Conservation (phyloP, 2,797 vertebrate species). For the Xiphophorus birchmanni region DNA sequence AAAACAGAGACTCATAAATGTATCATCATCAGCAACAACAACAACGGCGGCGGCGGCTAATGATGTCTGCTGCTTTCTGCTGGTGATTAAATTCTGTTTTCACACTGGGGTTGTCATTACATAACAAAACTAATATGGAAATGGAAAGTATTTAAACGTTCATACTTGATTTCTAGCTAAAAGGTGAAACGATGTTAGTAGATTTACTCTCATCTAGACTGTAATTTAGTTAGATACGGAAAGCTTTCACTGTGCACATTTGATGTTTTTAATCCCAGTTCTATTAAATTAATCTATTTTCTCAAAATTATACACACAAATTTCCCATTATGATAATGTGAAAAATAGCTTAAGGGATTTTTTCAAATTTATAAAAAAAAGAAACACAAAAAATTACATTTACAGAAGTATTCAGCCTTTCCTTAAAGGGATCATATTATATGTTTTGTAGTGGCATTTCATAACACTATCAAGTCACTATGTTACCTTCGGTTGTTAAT, state of each 20-base stretch:
- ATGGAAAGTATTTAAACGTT: neutral
- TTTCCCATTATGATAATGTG: neutral
- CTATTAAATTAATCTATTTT: neutral
- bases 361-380: neutral
- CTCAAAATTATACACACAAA: too few species aligned
- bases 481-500: too few species aligned
- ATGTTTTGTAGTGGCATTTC: too few species aligned
- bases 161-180: neutral
- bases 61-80: constrained; percentile 9
- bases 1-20: constrained; percentile 3
- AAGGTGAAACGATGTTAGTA: neutral
- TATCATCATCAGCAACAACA: neutral
- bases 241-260: neutral
- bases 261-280: too few species aligned
- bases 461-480: too few species aligned
- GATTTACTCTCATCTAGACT: neutral
- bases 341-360: neutral
- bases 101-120: neutral
- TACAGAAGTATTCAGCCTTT: neutral
- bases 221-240: neutral
- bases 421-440: neutral
- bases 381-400: neutral
- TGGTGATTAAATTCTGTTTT: constrained; percentile 1
- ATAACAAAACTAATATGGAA: neutral
- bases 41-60: neutral